A percentile compares a stretch with the other conserved stretches of the same genome.
These are phyloP conservation scores for Macrobrachium rosenbergii DNA, from an alignment of 1,140 invertebrate species.

Conservation along the genomic window DNA sequence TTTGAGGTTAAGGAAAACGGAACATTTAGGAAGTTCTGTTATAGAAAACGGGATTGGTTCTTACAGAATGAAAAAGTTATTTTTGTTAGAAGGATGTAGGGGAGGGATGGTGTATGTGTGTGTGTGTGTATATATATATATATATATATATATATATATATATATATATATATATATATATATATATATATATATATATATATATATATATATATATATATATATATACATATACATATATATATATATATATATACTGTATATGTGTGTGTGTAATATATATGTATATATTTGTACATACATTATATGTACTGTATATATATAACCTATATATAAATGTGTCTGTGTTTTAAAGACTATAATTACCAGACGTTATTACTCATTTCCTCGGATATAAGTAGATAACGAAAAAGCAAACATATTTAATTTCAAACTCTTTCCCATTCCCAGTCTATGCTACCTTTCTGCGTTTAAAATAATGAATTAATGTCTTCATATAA, in stretches of 20 bases:
- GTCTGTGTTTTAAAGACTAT: background rate
- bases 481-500: too few species aligned
- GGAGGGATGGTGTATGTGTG: background rate
- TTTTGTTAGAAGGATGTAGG: too few species aligned
- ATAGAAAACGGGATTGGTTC: too few species aligned
- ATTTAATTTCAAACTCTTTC: too few species aligned
- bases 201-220: slow-evolving; percentile 27
- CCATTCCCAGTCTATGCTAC: too few species aligned
- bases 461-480: too few species aligned
- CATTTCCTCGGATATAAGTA: too few species aligned
- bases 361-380: too few species aligned
- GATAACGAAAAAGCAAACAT: too few species aligned
- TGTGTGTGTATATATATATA: background rate
- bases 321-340: background rate
- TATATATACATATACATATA: slow-evolving; percentile 22
- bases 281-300: slow-evolving; percentile 16
- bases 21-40: too few species aligned
- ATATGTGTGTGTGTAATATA: background rate
- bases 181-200: background rate
- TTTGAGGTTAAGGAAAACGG: too few species aligned
- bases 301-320: slow-evolving; percentile 11
- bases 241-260: slow-evolving; percentile 18
- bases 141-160: slow-evolving; percentile 1
- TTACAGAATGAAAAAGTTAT: too few species aligned
- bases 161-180: slow-evolving; percentile 20